Percentiles rank a stretch among this genome's conserved stretches.
phyloP scores from a whole-genome alignment of 2,797 vertebrate species.

The Ctenosaura bakeri region DNA sequence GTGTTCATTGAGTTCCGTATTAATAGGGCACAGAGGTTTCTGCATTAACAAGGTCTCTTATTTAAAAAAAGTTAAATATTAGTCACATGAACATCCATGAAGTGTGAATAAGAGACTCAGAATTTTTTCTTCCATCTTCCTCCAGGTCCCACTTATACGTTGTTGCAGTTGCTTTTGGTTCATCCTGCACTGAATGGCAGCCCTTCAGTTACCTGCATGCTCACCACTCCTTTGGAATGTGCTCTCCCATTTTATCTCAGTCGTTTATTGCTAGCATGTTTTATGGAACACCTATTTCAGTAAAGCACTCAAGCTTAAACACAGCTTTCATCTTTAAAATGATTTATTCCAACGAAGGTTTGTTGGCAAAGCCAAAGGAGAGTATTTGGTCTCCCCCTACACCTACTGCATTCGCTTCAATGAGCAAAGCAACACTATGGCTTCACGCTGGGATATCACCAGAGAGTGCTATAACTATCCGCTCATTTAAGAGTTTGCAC shows the following conservation, averaged over 20 bases:
- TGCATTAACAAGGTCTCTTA: too few species aligned
- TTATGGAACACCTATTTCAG: constrained; percentile 11
- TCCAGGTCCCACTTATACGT: not conserved
- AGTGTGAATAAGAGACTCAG: too few species aligned
- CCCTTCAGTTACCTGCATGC: not conserved
- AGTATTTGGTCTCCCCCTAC: not conserved
- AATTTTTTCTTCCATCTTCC: not conserved
- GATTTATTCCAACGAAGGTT: constrained; percentile 12
- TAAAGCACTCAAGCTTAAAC: constrained; percentile 31
- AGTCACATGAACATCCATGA: not conserved
- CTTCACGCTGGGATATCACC: not conserved
- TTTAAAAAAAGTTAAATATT: too few species aligned
- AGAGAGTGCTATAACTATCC: not conserved
- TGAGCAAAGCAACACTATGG: not conserved
- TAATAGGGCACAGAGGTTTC: too few species aligned
- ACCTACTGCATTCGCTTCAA: not conserved
- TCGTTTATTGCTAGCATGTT: not conserved
- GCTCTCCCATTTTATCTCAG: fast-evolving
- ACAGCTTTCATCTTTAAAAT: constrained; percentile 36
- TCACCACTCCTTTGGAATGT: not conserved
- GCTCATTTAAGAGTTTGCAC: not conserved
- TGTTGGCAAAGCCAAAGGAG: constrained; percentile 14
- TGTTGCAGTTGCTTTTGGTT: not conserved
- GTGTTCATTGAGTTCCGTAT: too few species aligned
- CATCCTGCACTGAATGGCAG: not conserved